Base-by-base conservation (phyloP, 92 coral and sea anemone species). In the Zoanthus gigantus region DNA sequence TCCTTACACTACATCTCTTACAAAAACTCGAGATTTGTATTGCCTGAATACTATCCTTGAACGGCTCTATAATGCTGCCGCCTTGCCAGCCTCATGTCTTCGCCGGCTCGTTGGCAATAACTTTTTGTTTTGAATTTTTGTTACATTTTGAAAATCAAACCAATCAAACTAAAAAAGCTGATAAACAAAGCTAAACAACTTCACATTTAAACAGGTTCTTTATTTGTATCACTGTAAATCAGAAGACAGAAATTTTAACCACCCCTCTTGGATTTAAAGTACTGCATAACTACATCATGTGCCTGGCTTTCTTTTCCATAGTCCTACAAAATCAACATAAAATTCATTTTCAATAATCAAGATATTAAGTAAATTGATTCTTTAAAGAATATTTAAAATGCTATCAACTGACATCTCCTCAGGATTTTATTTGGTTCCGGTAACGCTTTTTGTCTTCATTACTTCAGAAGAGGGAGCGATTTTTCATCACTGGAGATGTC, bases 221-320 rank as follows among this genome's bases (percentile, higher is more conserved):
- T 74, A 85, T 90, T 90, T 60, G 13, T 74, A 53, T 30, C 66
- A 48, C 47, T 83, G 69, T 78, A 83, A 45, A 44, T 74, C 66
- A 75, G 86, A 34, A 85, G 80, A 42, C 30, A 14, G 16, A 76
- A 18, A 53, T 2, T 52, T 89, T 91, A 97, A 11, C 88, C 83
- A 90, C 96, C 92, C 48, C 98, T 91, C 90, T 97, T 97, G 91
- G 98, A 91, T 93, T 97, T 97, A 94, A 94, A 91, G 92, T 97
- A 97, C 78, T 97, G 96, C 96, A 92, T 97, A 31, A 97, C 50
- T 15, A 97, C 97, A 87, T 97, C 99, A 74, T 97, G 96, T 15
- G 99, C 99, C 76, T 94, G 98, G 28, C 96, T 96, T 52, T 97
- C 99, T 63, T 91, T 93, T 37, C 99, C 99, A 91, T 93, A 94